Base-by-base conservation (phyloP, 2,113 vertebrate species). In the Galbula dea region DNA sequence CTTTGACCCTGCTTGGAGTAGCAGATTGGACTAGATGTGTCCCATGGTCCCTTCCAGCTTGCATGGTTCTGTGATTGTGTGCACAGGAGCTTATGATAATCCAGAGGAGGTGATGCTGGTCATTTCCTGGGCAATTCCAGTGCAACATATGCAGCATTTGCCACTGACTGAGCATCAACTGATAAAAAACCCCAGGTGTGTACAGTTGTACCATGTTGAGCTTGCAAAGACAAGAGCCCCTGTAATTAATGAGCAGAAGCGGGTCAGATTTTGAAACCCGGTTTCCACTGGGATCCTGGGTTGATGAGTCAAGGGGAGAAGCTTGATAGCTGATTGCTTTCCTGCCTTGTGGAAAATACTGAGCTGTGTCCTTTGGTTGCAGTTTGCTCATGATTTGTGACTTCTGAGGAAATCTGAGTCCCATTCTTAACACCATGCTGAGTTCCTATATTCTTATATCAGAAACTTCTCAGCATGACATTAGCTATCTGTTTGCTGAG, bases 351-450 rank as follows among this genome's bases (percentile, higher is more conserved):
- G 34, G 30, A 63, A 74, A 66, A 54, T 24, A 10, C 0, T 24
- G 51, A 81, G 39, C 66, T 41, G 1, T 26, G 46, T 66, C 23
- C 54, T 68, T 86, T 37, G 34, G 29, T 75, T 26, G 37, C 79
- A 30, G 19, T 49, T 83, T 63, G 18, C 26, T 62, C 12, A 39
- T 55, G 62, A 79, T 58, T 41, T 81, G n/a, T 19, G 79, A 65
- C 58, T 51, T 74, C 39, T 48, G 69, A 36, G 52, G 36, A 88
- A 26, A 23, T 54, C 32, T 23, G 74, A 86, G 24, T 88, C 73
- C 69, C 2, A 24, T 30, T 5, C 19, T 51, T 72, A n/a, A 32
- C 0, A 0, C 61, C 2, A 0, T 23, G 27, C 66, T 57, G 69
- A 68, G 61, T 20, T 90, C 32, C 68, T 62, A 0, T 58, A 17